These are phyloP conservation scores for Amphimallon solstitiale DNA, from an alignment of 2,888 invertebrate genomes.

Conservation along the genomic window DNA sequence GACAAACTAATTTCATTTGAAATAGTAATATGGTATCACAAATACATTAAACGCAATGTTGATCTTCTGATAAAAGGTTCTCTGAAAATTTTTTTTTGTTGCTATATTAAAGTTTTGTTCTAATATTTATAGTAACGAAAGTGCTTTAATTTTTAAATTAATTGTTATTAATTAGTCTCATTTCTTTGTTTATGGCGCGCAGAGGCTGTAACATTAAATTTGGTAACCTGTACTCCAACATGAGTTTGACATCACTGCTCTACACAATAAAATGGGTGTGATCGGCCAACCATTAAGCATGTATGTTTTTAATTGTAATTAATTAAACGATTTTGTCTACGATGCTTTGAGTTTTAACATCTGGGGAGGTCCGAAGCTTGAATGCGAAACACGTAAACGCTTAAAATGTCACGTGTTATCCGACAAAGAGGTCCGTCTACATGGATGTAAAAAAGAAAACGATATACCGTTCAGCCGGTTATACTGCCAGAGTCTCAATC, in stretches of 20 bases:
- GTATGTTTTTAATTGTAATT: slow-evolving; percentile 31
- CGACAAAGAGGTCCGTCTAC: slow-evolving; percentile 50
- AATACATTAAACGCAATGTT: no score
- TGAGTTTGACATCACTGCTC: not conserved
- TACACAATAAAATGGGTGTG: not conserved
- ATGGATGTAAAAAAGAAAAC: slow-evolving; percentile 46
- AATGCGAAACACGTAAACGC: slow-evolving; percentile 49
- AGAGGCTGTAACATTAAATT: no score
- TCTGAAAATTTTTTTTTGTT: no score
- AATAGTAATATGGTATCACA: no score
- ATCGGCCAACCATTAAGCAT: not conserved
- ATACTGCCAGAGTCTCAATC: slow-evolving; percentile 45
- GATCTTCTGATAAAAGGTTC: no score
- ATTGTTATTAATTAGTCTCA: not conserved
- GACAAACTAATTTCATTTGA: no score
- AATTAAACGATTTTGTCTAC: slow-evolving; percentile 33
- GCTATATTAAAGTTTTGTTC: no score
- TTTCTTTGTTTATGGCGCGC: no score
- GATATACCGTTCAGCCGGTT: slow-evolving; percentile 45
- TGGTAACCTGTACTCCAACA: no score
- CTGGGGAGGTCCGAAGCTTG: slow-evolving; percentile 41
- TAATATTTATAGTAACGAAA: no score
- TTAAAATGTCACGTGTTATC: slow-evolving; percentile 54
- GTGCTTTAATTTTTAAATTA: no score
- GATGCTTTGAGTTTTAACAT: slow-evolving; percentile 31